Evolutionary conservation across 2,113 vertebrate genomes (phyloP), one percentile per base, ranked within the genome.

Genomic region (Phodopus roborovskii): DNA sequence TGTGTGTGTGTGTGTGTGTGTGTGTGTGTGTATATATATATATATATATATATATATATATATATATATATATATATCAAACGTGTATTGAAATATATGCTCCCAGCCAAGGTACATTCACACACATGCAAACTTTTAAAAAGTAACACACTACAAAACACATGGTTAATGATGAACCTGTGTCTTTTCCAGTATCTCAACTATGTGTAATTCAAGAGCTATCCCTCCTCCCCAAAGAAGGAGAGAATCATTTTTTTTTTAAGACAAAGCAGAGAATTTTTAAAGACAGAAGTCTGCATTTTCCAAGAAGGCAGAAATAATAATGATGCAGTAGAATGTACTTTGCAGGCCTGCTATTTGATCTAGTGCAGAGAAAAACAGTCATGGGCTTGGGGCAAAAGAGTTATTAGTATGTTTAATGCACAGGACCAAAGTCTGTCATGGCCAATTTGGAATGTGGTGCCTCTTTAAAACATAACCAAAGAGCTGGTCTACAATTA

Each of bases 401-500:
- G 73, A 15, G 28, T 60, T 45, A 87, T 68, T 60, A 85, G 73
- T 39, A 1, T 22, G 50, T 92, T 82, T 71, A 2, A 33, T 33
- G 56, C 64, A 33, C 13, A 66, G 90, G 81, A 90, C 42, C 45
- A 39, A 66, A 91, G 92, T 86, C 92, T 86, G 93, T 74, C 82
- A 17, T 39, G 16, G 48, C 39, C 53, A 16, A 70, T 93, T 93
- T 94, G 95, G 84, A 91, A 68, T 22, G 71, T 93, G 92, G 84
- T 81, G 50, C 74, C 68, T 90, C 62, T 90, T 77, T 45, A 81
- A 92, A 79, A 58, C 84, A 74, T 62, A 95, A 92, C 79, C 74
- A 88, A 45, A 91, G 86, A 75, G 86, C 64, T 42, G 24, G 84
- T 96, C 77, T 96, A 88, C 90, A 88, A 50, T 89, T 91, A 87